phyloP scores from a whole-genome alignment of 2,113 vertebrate species.

The Heterotis niloticus region DNA sequence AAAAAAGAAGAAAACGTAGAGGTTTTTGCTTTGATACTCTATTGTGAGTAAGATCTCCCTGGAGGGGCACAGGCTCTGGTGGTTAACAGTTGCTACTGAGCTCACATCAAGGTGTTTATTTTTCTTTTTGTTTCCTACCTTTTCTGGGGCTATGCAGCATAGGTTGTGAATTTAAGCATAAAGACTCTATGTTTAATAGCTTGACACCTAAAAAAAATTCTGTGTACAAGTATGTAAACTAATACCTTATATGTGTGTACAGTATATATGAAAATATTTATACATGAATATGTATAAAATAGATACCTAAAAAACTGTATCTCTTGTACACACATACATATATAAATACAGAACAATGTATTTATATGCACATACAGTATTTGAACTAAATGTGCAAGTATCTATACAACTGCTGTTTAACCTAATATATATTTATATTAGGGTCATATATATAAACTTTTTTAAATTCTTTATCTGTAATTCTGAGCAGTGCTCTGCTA shows the following conservation, averaged over 20 bases:
- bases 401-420: conserved; percentile 83
- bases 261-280: conserved; percentile 71
- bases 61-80: conserved; percentile 58
- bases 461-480: conserved; percentile 96
- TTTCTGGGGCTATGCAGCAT: conserved; percentile 64
- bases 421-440: conserved; percentile 79
- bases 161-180: conserved; percentile 78
- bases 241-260: conserved; percentile 57
- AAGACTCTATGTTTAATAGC: conserved; percentile 74
- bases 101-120: conserved; percentile 45
- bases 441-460: conserved; percentile 68
- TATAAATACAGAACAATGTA: conserved; percentile 72
- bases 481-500: conserved; percentile 84
- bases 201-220: conserved; percentile 49
- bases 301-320: conserved; percentile 90
- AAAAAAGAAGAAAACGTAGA: neutral
- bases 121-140: conserved; percentile 34
- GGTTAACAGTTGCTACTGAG: conserved; percentile 42
- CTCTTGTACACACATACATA: conserved; percentile 76
- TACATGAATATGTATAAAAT: conserved; percentile 71
- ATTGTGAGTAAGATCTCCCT: neutral
- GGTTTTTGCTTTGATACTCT: neutral
- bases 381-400: conserved; percentile 71
- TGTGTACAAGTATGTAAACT: conserved; percentile 43
- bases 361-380: conserved; percentile 75